A percentile compares a stretch with the other conserved stretches of the same genome.
These are phyloP conservation scores for Catostylus mosaicus DNA, from an alignment of 30 jellyfish, hydroid and myxozoan genomes.

Conservation along the genomic window DNA sequence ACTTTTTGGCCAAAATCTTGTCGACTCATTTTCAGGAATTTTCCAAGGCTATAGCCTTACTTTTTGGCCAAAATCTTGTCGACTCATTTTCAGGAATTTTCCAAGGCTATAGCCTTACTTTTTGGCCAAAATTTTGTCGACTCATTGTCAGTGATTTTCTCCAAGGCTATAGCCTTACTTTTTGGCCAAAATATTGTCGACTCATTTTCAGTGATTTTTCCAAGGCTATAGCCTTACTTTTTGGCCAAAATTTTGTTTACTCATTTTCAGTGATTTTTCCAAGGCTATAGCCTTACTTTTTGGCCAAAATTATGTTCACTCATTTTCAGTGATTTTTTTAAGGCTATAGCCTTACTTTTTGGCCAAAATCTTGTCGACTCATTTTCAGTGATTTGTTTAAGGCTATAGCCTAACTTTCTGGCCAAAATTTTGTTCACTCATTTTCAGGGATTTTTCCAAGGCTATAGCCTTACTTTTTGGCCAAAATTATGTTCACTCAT, in stretches of 20 bases:
- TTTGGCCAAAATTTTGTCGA: background rate
- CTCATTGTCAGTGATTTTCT: background rate
- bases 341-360: background rate
- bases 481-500: background rate
- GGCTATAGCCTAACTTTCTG: background rate
- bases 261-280: no score
- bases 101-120: background rate
- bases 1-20: background rate
- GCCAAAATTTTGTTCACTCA: background rate
- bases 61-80: no score
- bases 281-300: no score
- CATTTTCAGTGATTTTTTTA: no score
- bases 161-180: background rate
- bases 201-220: background rate
- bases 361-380: background rate
- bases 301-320: no score
- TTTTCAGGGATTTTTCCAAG: background rate
- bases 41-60: no score
- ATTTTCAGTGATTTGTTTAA: background rate
- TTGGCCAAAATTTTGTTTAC: background rate
- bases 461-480: background rate
- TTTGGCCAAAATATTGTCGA: background rate
- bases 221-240: conserved; percentile 3
- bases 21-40: background rate
- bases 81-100: background rate